Conservation (phyloP, 2,888 invertebrate genomes). For the Lysandra bellargus region DNA sequence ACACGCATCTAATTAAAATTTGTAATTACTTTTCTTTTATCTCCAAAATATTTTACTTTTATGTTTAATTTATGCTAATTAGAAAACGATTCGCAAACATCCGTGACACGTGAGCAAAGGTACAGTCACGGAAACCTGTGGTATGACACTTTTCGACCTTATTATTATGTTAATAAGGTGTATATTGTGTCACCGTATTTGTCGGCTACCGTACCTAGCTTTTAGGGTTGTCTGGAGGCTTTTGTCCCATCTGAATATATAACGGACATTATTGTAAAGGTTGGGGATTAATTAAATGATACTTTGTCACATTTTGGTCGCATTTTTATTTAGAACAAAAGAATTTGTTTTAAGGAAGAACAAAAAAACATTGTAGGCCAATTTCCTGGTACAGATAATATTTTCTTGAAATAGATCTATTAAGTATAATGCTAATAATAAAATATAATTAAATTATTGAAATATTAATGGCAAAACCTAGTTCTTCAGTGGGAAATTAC, state of each 20-base stretch:
- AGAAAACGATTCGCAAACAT: background rate
- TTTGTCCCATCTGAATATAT: conserved; percentile 9
- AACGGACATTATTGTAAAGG: conserved; percentile 1
- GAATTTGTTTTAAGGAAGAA: background rate
- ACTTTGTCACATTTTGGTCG: background rate
- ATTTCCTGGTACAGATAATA: no score
- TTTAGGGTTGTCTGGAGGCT: background rate
- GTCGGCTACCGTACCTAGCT: background rate
- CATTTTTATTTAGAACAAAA: background rate
- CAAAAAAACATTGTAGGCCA: background rate
- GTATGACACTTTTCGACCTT: background rate
- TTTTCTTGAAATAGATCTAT: no score
- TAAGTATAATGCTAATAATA: no score
- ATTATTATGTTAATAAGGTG: background rate
- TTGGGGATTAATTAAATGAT: conserved; percentile 15
- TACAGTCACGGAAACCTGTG: background rate
- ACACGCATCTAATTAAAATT: background rate
- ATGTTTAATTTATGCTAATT: conserved; percentile 13
- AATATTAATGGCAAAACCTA: no score
- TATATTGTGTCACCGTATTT: background rate
- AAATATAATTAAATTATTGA: no score
- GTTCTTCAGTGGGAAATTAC: no score
- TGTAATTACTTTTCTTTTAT: conserved; percentile 7
- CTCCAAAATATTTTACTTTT: background rate
- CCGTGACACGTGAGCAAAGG: background rate